Base-by-base conservation (phyloP, 2,888 invertebrate genomes). In the Idaea dimidiata region DNA sequence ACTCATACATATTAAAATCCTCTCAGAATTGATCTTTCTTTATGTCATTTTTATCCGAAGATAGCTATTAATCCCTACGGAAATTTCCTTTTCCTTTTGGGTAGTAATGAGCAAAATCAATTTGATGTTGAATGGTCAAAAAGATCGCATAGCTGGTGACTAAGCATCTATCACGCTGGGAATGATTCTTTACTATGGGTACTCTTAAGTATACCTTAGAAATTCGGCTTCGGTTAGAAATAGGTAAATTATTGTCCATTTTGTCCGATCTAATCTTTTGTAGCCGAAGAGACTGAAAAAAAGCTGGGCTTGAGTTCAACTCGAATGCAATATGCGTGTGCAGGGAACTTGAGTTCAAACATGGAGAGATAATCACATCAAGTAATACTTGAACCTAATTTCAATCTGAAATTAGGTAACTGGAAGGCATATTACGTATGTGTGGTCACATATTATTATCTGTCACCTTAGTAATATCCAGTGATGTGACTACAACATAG, bases 1-100 rank as follows among this genome's bases (percentile, higher is more conserved):
- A 68, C 83, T 87, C 88, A 89, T 91, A 81, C 88, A 91, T 89
- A 89, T 89, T 84, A 82, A 89, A 84, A 73, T 78, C 70, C 66
- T 72, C 73, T 76, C 77, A 75, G 73, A 80, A 84, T 82, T 83
- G 76, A 84, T 83, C 72, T 78, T 76, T 78, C 77, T 84, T 85
- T 82, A 80, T 79, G 79, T 77, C 77, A 76, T 79, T 73, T 82
- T 82, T 79, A 81, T 80, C 76, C 68, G 66, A 63, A 69, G 76
- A 77, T 76, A 68, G 75, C 70, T 72, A 77, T 78, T 78, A 78
- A 76, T 64, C 65, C 68, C 64, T 59, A 61, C 62, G 85, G 79
- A 85, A 83, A 77, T 81, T 86, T 79, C 69, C 69, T 65, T 61
- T 61, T 54, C 68, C 63, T 66, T 68, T 67, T 65, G 66, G 3